These are phyloP conservation scores for Monarcha castaneiventris DNA, from an alignment of 2,113 vertebrate genomes.

Conservation along the genomic window DNA sequence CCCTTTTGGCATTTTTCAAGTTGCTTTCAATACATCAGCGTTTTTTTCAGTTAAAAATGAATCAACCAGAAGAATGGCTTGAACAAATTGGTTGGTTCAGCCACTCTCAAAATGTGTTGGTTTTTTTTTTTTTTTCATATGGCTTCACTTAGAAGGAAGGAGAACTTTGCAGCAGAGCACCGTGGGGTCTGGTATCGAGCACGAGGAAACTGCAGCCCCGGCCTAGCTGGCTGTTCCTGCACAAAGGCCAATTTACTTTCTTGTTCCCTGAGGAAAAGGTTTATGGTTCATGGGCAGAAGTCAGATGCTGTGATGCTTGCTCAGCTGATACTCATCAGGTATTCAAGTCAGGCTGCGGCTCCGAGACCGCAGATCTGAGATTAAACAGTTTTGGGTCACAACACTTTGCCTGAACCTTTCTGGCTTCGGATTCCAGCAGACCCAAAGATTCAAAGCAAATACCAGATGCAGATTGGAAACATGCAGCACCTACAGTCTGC, in stretches of 20 bases:
- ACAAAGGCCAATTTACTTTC: conserved; percentile 20
- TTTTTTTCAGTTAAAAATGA: neutral
- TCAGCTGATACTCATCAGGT: conserved; percentile 66
- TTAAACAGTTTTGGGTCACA: conserved; percentile 61
- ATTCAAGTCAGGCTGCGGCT: neutral
- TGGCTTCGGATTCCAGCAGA: neutral
- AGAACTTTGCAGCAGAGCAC: neutral
- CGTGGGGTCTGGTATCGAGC: neutral
- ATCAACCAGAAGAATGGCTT: conserved; percentile 36
- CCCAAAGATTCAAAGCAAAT: conserved; percentile 13
- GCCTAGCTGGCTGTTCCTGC: neutral
- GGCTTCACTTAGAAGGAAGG: conserved; percentile 48
- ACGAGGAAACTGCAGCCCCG: neutral
- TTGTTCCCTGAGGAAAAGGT: conserved; percentile 24
- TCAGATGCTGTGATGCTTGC: conserved; percentile 27
- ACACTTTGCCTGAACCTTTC: conserved; percentile 27
- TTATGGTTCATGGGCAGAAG: conserved; percentile 51
- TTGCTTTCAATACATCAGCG: neutral
- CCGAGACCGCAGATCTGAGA: neutral
- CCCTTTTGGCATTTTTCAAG: neutral
- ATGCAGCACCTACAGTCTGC: neutral
- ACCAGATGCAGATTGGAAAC: conserved; percentile 1
- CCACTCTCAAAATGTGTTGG: neutral
- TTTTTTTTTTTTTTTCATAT: conserved; percentile 25
- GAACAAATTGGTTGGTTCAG: conserved; percentile 52